A percentile compares a stretch with the other conserved stretches of the same genome.
phyloP scores from a whole-genome alignment of 1,140 invertebrate genomes.

The Phocides pigmalion region DNA sequence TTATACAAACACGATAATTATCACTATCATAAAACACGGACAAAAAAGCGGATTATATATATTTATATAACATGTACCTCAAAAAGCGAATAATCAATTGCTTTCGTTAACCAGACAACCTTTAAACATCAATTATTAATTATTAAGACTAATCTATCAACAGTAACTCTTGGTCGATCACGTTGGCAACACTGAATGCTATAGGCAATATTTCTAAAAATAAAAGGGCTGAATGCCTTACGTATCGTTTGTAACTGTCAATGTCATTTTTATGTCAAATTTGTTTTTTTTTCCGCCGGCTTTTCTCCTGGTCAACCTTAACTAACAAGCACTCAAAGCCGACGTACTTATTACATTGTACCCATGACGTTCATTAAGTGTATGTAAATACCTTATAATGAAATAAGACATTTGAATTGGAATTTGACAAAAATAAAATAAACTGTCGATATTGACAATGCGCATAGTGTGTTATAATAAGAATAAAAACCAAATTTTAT shows the following conservation, averaged over 20 bases:
- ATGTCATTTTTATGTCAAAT: not conserved
- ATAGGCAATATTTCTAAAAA: not conserved
- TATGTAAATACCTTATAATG: no score
- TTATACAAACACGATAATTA: constrained; percentile 15
- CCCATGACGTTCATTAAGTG: no score
- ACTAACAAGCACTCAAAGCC: no score
- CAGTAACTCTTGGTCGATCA: constrained; percentile 42
- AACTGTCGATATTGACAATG: no score
- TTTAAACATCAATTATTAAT: constrained; percentile 47
- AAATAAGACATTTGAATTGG: no score
- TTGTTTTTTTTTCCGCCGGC: no score
- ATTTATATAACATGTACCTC: constrained; percentile 34
- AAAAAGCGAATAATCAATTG: constrained; percentile 64
- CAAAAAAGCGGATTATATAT: constrained; percentile 68
- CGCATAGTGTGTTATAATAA: no score
- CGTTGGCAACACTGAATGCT: constrained; percentile 38
- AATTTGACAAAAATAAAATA: no score
- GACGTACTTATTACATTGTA: no score
- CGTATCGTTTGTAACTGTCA: not conserved
- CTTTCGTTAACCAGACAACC: constrained; percentile 62
- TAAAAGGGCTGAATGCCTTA: not conserved
- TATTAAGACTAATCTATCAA: constrained; percentile 40
- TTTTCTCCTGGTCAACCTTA: no score
- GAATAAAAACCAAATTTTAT: no score
- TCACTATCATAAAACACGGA: constrained; percentile 57